Percentiles rank a stretch among this genome's conserved stretches.
Evolutionary conservation across 2,888 invertebrate genomes (phyloP).

Genomic region (Drosophila aldrichi): DNA sequence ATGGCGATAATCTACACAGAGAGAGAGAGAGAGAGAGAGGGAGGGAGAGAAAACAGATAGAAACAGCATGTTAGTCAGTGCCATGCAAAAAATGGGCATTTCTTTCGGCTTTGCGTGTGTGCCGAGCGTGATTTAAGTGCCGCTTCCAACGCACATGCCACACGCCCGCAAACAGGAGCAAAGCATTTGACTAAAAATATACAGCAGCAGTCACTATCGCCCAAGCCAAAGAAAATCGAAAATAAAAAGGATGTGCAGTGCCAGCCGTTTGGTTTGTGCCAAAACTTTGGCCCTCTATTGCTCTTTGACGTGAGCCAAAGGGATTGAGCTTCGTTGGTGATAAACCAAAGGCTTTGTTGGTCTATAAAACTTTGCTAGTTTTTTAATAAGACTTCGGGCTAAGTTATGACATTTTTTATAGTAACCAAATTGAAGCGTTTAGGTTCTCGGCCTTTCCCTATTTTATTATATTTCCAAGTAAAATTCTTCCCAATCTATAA

Average conservation of each 20-base stretch:
- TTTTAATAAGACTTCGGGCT: not conserved
- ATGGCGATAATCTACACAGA: conserved; percentile 65
- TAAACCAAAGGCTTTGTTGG: conserved; percentile 3
- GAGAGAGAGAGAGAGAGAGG: conserved; percentile 29
- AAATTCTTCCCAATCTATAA: not conserved
- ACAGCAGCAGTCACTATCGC: conserved; percentile 1
- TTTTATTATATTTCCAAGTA: not conserved
- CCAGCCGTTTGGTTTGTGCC: conserved; percentile 29
- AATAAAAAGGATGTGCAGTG: conserved; percentile 12
- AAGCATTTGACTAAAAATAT: conserved; percentile 19
- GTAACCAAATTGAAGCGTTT: not conserved
- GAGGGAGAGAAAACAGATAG: conserved; percentile 16
- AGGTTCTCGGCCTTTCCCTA: not conserved
- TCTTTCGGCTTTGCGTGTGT: conserved; percentile 33
- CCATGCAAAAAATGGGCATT: not conserved
- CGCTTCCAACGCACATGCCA: conserved; percentile 39
- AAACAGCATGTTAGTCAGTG: conserved; percentile 14
- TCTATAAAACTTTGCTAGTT: not conserved
- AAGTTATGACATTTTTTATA: conserved; percentile 4
- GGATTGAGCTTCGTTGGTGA: conserved; percentile 7
- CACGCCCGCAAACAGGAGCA: conserved; percentile 6
- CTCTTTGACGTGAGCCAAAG: conserved; percentile 38
- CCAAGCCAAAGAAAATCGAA: not conserved
- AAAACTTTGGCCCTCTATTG: conserved; percentile 28
- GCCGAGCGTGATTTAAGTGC: conserved; percentile 46